Evolutionary conservation across 1,140 invertebrate species (phyloP).

Genomic region (Drosophila quadrilineata): DNA sequence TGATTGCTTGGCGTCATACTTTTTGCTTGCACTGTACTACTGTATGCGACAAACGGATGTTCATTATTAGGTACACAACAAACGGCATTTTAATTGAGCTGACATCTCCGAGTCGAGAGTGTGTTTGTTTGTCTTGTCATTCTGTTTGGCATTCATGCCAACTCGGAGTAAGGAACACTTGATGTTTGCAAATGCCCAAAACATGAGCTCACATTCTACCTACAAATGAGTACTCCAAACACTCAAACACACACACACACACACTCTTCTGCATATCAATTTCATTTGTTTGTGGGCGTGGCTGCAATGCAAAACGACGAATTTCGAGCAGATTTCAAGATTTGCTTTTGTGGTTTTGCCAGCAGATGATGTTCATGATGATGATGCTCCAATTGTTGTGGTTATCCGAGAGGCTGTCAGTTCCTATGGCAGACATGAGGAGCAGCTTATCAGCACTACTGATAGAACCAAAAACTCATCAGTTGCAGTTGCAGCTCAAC

Average conservation of each 20-base stretch:
- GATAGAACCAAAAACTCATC: too few species aligned
- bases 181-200: conserved; percentile 27
- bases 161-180: conserved; percentile 29
- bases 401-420: too few species aligned
- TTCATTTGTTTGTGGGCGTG: neutral
- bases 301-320: conserved; percentile 32
- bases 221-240: conserved; percentile 3
- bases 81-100: conserved; percentile 69
- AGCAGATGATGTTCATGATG: neutral
- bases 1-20: conserved; percentile 69
- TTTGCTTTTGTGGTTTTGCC: conserved; percentile 14
- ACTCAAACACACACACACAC: too few species aligned
- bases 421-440: too few species aligned
- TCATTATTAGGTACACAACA: conserved; percentile 56
- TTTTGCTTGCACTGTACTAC: conserved; percentile 47
- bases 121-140: conserved; percentile 4
- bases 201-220: conserved; percentile 34
- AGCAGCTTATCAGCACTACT: neutral
- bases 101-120: conserved; percentile 23
- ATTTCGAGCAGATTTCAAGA: conserved; percentile 28
- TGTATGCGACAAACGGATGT: conserved; percentile 59
- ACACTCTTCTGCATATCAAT: neutral
- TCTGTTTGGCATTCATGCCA: conserved; percentile 26
- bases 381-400: conserved; percentile 20
- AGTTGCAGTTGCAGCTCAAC: too few species aligned